A percentile compares a stretch with the other conserved stretches of the same genome.
These are phyloP conservation scores for Meghimatium bilineatum DNA, from an alignment of 2,888 invertebrate species.

Conservation along the genomic window DNA sequence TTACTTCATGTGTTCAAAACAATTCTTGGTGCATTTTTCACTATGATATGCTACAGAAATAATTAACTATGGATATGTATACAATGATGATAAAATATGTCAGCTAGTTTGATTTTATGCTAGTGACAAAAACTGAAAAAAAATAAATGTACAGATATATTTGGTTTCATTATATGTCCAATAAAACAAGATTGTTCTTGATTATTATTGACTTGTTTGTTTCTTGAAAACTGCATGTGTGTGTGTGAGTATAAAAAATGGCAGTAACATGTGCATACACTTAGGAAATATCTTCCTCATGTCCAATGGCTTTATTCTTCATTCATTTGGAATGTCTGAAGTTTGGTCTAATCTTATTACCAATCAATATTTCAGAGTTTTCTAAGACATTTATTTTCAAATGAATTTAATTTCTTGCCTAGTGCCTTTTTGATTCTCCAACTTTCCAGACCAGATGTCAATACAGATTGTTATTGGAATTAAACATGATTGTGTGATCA, in stretches of 20 bases:
- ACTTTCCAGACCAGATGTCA: too few species aligned
- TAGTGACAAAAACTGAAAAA: slow-evolving; percentile 10
- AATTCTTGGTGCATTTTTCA: slow-evolving; percentile 2
- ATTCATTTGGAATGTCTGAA: neutral
- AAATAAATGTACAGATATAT: slow-evolving; percentile 18
- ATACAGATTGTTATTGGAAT: too few species aligned
- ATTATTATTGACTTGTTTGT: neutral
- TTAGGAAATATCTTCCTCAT: neutral
- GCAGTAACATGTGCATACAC: neutral
- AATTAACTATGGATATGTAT: slow-evolving; percentile 1
- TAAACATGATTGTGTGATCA: too few species aligned
- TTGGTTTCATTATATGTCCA: neutral
- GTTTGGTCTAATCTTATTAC: too few species aligned
- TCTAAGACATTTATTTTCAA: too few species aligned
- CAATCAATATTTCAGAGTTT: too few species aligned
- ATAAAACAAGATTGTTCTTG: neutral
- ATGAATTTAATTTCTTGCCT: too few species aligned
- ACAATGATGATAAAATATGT: neutral
- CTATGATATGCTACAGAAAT: neutral
- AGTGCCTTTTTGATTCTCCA: too few species aligned
- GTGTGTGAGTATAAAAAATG: neutral
- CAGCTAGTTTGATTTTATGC: neutral
- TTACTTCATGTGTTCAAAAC: neutral
- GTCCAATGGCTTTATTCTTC: neutral
- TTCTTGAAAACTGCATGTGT: neutral